Base-by-base conservation (phyloP, 2,888 invertebrate species). In the Cloeon dipterum region DNA sequence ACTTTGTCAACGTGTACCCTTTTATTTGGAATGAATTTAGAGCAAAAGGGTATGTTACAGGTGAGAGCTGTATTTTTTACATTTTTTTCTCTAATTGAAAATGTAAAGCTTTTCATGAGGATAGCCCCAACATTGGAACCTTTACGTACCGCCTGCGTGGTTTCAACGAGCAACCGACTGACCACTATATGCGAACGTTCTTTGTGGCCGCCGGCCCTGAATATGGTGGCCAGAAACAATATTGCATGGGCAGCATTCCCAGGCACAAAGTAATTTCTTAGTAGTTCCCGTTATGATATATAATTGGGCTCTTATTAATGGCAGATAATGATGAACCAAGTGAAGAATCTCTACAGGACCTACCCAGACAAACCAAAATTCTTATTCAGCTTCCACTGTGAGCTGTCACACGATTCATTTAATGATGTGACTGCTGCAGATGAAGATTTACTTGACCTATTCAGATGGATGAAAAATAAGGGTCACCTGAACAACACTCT, bases 61-160 rank as follows among this genome's bases (percentile, higher is more conserved):
- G 53, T 50, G 39, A 41, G 45, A 38, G 25, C 41, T 5, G 13
- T 34, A 13, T 16, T 16, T n/a, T 20, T 20, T 17, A 19, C 18
- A 3, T 26, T 38, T 16, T 26, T n/a, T 13, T 17, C 8, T 20
- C 34, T 7, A 4, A 18, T 36, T 7, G 20, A 17, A 10, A 3
- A 19, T 19, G 17, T 29, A 4, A 83, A 2, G 78, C 76, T 0
- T 93, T 77, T 53, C 76, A 77, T 47, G 93, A 94, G 52, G 93
- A 94, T 51, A 68, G 74, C 46, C 78, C 83, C 0, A 59, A 66
- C 47, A 68, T 77, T 18, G 89, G 89, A 1, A 86, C 85, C 0
- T 94, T 91, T 52, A 83, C 83, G 2, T 86, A 85, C 54, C 67
- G 93, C 7, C 65, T 91, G 51, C 78, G 78, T 45, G 93, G 93